A percentile compares a stretch with the other conserved stretches of the same genome.
phyloP scores from a whole-genome alignment of 2,888 invertebrate species.

The Eulithis testata region DNA sequence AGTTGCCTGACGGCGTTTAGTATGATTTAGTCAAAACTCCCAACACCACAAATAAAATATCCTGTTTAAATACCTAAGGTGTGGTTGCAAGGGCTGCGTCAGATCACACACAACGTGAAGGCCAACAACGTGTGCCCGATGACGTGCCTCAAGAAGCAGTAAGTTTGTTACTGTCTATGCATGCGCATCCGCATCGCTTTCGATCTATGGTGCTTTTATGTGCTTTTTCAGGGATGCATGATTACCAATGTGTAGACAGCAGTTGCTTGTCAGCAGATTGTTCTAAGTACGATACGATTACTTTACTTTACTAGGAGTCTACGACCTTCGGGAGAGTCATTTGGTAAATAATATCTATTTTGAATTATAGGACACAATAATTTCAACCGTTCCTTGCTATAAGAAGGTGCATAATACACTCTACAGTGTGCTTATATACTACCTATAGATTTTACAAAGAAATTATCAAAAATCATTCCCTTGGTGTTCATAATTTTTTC shows the following conservation, averaged over 20 bases:
- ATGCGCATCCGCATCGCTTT: constrained; percentile 26
- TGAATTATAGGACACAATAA: not conserved
- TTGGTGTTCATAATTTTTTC: too few relatives aligned
- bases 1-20: too few relatives aligned
- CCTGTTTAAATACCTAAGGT: constrained; percentile 84
- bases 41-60: constrained; percentile 27
- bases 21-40: too few relatives aligned
- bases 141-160: constrained; percentile 99
- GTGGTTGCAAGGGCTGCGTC: constrained; percentile 97
- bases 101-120: constrained; percentile 99
- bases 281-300: too few relatives aligned
- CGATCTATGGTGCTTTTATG: constrained; percentile 12
- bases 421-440: too few relatives aligned
- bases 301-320: too few relatives aligned
- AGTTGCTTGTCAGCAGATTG: too few relatives aligned
- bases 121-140: constrained; percentile 99
- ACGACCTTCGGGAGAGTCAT: not conserved
- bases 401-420: too few relatives aligned
- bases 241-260: too few relatives aligned
- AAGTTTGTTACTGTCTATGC: constrained; percentile 84
- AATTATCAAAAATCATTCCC: too few relatives aligned
- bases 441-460: too few relatives aligned
- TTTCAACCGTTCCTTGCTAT: not conserved
- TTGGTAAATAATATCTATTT: not conserved
- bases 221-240: not conserved